Percentiles rank a stretch among this genome's conserved stretches.
phyloP scores from a whole-genome alignment of 2,888 invertebrate genomes.

The Eurytoma californica region DNA sequence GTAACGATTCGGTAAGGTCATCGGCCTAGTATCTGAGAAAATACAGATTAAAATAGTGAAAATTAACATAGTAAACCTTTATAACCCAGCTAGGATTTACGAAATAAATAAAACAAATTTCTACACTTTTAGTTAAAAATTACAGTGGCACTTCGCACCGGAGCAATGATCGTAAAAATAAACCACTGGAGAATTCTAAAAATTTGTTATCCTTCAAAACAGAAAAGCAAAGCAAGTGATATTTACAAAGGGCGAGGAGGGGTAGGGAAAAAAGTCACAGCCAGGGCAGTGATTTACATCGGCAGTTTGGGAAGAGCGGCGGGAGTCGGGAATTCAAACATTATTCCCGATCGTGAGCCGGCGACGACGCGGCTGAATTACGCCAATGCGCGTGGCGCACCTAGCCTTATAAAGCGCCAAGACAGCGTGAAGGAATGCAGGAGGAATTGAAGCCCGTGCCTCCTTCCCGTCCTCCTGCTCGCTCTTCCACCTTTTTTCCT shows the following conservation, averaged over 20 bases:
- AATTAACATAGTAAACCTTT: too few species aligned
- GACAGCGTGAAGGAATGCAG: constrained; percentile 61
- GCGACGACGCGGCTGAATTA: constrained; percentile 52
- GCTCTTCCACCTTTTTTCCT: constrained; percentile 7
- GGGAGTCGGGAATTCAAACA: neutral
- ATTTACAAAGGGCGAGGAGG: too few species aligned
- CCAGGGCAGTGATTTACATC: constrained; percentile 26
- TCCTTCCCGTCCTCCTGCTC: neutral
- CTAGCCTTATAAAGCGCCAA: constrained; percentile 62
- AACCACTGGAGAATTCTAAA: neutral
- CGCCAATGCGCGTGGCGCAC: constrained; percentile 60
- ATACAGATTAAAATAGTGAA: too few species aligned
- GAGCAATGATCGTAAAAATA: neutral
- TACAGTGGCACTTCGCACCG: neutral
- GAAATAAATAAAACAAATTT: too few species aligned
- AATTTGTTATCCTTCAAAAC: neutral
- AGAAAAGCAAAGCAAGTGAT: too few species aligned
- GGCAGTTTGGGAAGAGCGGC: neutral
- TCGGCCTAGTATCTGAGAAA: too few species aligned
- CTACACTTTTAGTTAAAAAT: too few species aligned
- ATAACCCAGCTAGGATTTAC: too few species aligned
- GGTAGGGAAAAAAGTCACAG: constrained; percentile 5
- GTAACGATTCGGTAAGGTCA: too few species aligned
- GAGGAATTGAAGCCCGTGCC: constrained; percentile 22
- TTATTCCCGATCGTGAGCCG: constrained; percentile 31